A percentile compares a stretch with the other conserved stretches of the same genome.
These are phyloP conservation scores for Poecilia latipinna DNA, from an alignment of 2,113 vertebrate genomes.

Conservation along the genomic window DNA sequence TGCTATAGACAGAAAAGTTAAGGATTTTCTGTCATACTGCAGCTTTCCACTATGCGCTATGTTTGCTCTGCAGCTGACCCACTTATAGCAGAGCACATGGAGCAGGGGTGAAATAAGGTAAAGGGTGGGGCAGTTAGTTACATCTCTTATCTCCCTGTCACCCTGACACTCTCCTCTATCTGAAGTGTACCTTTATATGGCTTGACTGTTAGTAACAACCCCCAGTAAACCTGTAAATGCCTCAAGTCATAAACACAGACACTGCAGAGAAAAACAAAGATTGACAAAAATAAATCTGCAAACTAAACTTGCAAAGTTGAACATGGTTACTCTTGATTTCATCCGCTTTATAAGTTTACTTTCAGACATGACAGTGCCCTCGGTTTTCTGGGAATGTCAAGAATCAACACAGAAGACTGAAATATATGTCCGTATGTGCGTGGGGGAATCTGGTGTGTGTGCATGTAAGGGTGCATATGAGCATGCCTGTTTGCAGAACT, in stretches of 20 bases:
- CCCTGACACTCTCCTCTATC: slow-evolving; percentile 60
- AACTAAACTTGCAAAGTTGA: slow-evolving; percentile 9
- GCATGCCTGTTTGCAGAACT: slow-evolving; percentile 45
- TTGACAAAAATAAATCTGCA: slow-evolving; percentile 16
- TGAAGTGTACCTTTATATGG: slow-evolving; percentile 59
- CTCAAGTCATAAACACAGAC: slow-evolving; percentile 47
- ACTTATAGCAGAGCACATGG: slow-evolving; percentile 45
- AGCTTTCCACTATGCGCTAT: slow-evolving; percentile 34
- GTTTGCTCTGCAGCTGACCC: slow-evolving; percentile 54
- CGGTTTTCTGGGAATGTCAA: slow-evolving; percentile 10
- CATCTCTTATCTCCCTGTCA: slow-evolving; percentile 59
- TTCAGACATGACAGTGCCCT: not conserved
- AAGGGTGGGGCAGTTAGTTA: slow-evolving; percentile 64
- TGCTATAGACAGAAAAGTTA: not conserved
- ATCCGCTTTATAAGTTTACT: not conserved
- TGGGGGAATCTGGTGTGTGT: slow-evolving; percentile 14
- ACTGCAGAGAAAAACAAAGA: slow-evolving; percentile 2
- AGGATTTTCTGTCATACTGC: slow-evolving; percentile 24
- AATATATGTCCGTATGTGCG: slow-evolving; percentile 16
- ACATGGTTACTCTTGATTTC: slow-evolving; percentile 4
- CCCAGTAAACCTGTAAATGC: slow-evolving; percentile 18
- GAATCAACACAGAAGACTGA: slow-evolving; percentile 3
- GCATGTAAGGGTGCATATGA: not conserved
- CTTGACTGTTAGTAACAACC: slow-evolving; percentile 32
- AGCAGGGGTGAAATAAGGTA: slow-evolving; percentile 65